phyloP scores from a whole-genome alignment of 1,140 invertebrate genomes.

The Dysdera silvatica region DNA sequence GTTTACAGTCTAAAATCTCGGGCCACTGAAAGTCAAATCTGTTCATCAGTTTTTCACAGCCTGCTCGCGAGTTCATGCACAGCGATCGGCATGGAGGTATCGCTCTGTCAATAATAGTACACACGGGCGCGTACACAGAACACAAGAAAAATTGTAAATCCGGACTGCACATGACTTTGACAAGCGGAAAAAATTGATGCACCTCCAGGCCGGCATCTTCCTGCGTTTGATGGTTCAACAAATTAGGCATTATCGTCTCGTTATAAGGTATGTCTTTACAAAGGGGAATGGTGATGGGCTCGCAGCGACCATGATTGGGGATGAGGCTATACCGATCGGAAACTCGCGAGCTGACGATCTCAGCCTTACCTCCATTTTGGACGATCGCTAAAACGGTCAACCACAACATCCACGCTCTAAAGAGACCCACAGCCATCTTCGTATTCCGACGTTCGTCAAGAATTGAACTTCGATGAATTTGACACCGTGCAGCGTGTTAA shows the following conservation, averaged over 20 bases:
- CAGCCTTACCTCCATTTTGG: constrained; percentile 18
- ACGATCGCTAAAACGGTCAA: constrained; percentile 17
- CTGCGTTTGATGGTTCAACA: constrained; percentile 83
- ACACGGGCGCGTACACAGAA: constrained; percentile 89
- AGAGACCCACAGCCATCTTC: constrained; percentile 25
- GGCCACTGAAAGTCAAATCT: constrained; percentile 92
- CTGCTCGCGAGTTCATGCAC: constrained; percentile 72
- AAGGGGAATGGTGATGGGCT: constrained; percentile 81
- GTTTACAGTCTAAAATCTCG: constrained; percentile 77
- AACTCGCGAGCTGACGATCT: constrained; percentile 8
- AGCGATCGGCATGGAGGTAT: constrained; percentile 86
- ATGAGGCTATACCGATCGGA: not conserved
- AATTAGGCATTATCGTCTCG: constrained; percentile 90
- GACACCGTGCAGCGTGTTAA: too few species aligned
- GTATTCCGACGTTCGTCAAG: too few species aligned
- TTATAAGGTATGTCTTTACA: constrained; percentile 91
- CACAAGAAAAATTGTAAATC: constrained; percentile 93
- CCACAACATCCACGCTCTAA: constrained; percentile 24
- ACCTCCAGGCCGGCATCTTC: constrained; percentile 89
- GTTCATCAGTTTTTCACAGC: constrained; percentile 86
- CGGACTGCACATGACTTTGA: constrained; percentile 89
- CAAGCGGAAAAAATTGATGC: constrained; percentile 83
- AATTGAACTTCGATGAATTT: too few species aligned
- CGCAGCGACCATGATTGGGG: constrained; percentile 67
- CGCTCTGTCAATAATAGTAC: constrained; percentile 78